Evolutionary conservation across 2,888 invertebrate species (phyloP).

Genomic region (Metalampra italica): DNA sequence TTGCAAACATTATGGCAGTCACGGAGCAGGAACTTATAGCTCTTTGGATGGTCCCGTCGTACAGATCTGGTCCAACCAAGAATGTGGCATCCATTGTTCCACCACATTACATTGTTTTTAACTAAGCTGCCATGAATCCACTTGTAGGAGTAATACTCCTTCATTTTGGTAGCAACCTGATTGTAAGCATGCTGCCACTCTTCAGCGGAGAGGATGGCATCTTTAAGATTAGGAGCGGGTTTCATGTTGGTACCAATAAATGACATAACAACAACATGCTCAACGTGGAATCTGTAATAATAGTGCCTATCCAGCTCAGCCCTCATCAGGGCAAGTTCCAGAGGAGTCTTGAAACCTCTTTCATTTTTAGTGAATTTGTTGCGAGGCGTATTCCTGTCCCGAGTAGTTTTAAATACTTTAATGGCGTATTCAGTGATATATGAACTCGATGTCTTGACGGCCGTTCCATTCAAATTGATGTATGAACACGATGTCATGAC

Average conservation of each 20-base stretch:
- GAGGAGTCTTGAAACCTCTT: too few relatives aligned
- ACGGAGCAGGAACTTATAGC: neutral
- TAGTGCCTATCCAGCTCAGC: too few relatives aligned
- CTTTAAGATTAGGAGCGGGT: neutral
- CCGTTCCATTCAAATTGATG: neutral
- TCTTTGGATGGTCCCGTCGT: neutral
- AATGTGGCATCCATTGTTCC: neutral
- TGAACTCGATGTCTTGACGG: too few relatives aligned
- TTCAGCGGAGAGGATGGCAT: neutral
- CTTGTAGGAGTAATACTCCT: neutral
- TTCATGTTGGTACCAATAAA: neutral
- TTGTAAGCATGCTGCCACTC: neutral
- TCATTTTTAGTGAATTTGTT: too few relatives aligned
- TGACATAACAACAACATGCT: neutral
- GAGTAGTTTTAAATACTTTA: neutral
- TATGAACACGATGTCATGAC: too few relatives aligned
- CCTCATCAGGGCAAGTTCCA: too few relatives aligned
- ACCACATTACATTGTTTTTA: neutral
- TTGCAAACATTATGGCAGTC: neutral
- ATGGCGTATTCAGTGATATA: neutral
- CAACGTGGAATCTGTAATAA: too few relatives aligned
- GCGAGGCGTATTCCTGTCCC: neutral
- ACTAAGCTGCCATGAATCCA: neutral
- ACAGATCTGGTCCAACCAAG: neutral
- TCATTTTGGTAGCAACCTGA: neutral